A percentile compares a stretch with the other conserved stretches of the same genome.
phyloP scores from a whole-genome alignment of 1,140 invertebrate genomes.

The Drosophila lini region DNA sequence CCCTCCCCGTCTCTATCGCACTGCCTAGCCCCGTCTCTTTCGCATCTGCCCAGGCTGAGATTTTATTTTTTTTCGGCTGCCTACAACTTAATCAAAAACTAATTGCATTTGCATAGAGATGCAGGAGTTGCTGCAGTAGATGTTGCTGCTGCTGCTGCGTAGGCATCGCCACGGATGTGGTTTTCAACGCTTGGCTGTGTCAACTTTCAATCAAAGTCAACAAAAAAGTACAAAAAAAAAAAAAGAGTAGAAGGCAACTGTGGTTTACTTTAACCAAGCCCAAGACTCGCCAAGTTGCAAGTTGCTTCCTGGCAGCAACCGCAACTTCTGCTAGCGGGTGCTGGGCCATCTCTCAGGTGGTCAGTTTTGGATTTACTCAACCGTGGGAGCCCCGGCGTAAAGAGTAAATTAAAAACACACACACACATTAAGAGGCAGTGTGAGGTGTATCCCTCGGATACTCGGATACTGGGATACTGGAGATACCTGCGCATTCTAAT shows the following conservation, averaged over 20 bases:
- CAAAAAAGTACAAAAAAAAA: constrained; percentile 37
- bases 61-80: constrained; percentile 48
- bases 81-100: constrained; percentile 82
- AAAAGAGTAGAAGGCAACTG: constrained; percentile 45
- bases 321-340: constrained; percentile 66
- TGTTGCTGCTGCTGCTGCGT: constrained; percentile 39
- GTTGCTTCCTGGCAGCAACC: constrained; percentile 60
- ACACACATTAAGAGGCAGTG: constrained; percentile 7
- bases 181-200: constrained; percentile 82
- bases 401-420: constrained; percentile 66
- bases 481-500: constrained; percentile 74
- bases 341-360: constrained; percentile 59
- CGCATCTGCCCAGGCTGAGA: neutral
- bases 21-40: constrained; percentile 1
- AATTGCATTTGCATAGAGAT: constrained; percentile 80
- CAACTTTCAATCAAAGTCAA: constrained; percentile 83
- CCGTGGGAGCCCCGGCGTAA: constrained; percentile 71
- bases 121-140: constrained; percentile 28
- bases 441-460: constrained; percentile 36
- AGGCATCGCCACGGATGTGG: constrained; percentile 76
- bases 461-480: constrained; percentile 10
- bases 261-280: constrained; percentile 68
- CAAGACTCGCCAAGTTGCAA: constrained; percentile 30
- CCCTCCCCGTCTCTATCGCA: constrained; percentile 3
- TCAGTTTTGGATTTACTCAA: constrained; percentile 53